These are phyloP conservation scores for Acholoe squamosa DNA, from an alignment of 2,888 invertebrate genomes.

Conservation along the genomic window DNA sequence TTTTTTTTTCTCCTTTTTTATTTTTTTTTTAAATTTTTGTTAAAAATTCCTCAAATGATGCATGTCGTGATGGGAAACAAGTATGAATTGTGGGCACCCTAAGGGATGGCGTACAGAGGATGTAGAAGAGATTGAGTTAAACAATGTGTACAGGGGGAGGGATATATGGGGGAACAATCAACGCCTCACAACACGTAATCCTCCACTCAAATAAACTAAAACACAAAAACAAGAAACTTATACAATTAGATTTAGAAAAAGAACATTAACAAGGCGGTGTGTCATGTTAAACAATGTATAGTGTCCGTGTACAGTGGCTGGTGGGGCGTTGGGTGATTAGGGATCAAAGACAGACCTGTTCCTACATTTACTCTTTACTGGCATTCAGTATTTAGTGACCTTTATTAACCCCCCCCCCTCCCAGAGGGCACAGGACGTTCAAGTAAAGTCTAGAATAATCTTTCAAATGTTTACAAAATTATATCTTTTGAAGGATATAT, in stretches of 20 bases:
- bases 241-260: neutral
- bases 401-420: too few species aligned
- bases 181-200: neutral
- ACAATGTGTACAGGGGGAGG: neutral
- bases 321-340: neutral
- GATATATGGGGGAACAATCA: constrained; percentile 6
- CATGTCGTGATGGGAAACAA: too few species aligned
- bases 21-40: too few species aligned
- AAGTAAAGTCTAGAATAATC: too few species aligned
- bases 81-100: too few species aligned
- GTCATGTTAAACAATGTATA: neutral
- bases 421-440: too few species aligned
- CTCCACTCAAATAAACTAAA: neutral
- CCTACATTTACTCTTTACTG: neutral
- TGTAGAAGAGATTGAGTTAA: neutral
- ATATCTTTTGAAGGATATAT: too few species aligned
- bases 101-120: neutral
- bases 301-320: neutral
- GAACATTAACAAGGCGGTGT: too few species aligned
- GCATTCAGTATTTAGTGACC: too few species aligned
- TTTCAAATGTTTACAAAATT: too few species aligned
- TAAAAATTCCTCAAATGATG: too few species aligned
- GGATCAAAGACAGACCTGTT: neutral
- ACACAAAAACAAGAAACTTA: neutral
- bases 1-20: too few species aligned